Base-by-base conservation (phyloP, 2,888 invertebrate species). In the Entomobrya multifasciata region DNA sequence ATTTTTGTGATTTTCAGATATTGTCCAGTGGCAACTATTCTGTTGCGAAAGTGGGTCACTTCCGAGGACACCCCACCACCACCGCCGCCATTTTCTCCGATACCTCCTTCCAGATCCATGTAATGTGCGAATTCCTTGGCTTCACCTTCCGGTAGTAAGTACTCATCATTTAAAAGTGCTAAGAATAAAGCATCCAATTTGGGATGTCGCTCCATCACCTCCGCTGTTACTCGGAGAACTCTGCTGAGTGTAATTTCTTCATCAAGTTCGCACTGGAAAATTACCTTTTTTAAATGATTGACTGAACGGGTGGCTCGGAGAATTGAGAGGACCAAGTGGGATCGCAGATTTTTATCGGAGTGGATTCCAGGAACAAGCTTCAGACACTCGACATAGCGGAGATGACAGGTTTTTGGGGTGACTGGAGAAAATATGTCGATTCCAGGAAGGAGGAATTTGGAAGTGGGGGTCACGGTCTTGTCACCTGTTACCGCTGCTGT, bases 161-260 rank as follows among this genome's bases (percentile, higher is more conserved):
- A 81, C n/a, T 87, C 87, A 15, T 87, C 87, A 47, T 87, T 84
- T 15, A 83, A 41, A 1, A 87, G 25, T 3, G 85, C 88, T 30
- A 88, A 17, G 27, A 88, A 88, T 13, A 84, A 52, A 0, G 88
- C 84, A 22, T 80, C 80, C 49, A 88, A 44, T 10, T 49, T 77
- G 10, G 77, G 79, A 74, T 88, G 81, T 11, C 25, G 30, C 49
- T 88, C 88, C 76, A 88, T 81, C 0, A 85, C 41, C 60, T 88
- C 88, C 1, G 79, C 86, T 0, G 81, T 74, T 0, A 83, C 74
- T n/a, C 36, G 20, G 0, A 86, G 49, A 1, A 88, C 60, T 20
- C 60, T 41, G 8, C 22, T 6, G 10, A 86, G 70, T 0, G 86
- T 77, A 27, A 82, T 67, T 1, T 79, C 27, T 20, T 86, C 78